Conservation (phyloP, 1,140 invertebrate species). For the Chironomus tepperi region DNA sequence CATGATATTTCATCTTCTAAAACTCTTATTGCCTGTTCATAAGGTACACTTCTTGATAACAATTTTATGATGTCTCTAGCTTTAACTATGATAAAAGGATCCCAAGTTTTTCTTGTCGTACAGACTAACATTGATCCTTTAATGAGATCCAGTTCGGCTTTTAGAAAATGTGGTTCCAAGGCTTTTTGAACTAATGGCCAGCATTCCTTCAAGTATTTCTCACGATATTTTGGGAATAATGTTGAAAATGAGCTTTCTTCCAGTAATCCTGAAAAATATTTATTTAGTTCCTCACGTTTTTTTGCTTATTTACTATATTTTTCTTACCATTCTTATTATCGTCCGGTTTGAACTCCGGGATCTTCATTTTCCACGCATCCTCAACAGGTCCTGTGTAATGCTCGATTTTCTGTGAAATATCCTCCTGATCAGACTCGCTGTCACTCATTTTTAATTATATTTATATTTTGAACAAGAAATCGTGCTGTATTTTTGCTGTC, state of each 20-base stretch:
- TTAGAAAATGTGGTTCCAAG: conserved; percentile 66
- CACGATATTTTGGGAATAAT: conserved; percentile 75
- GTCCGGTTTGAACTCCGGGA: conserved; percentile 80
- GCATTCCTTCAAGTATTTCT: conserved; percentile 91
- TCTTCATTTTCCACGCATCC: conserved; percentile 82
- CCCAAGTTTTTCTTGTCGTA: conserved; percentile 97
- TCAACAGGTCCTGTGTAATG: conserved; percentile 52
- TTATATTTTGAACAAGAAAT: not conserved
- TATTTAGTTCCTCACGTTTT: not conserved
- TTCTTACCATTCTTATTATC: conserved; percentile 74
- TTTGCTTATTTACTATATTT: not conserved
- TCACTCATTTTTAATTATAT: not conserved
- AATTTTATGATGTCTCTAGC: conserved; percentile 94
- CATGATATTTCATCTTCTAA: conserved; percentile 84
- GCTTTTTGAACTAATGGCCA: conserved; percentile 92
- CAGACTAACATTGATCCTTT: conserved; percentile 92
- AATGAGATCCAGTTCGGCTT: conserved; percentile 87
- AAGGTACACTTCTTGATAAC: conserved; percentile 90
- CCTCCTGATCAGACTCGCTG: not conserved
- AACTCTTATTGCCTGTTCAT: conserved; percentile 82
- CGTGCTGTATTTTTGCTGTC: too few species aligned
- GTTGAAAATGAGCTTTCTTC: conserved; percentile 64
- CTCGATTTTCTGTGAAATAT: conserved; percentile 4
- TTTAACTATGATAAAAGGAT: conserved; percentile 96
- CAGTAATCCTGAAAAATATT: conserved; percentile 35